These are phyloP conservation scores for Piprites chloris DNA, from an alignment of 2,113 vertebrate genomes.

Conservation along the genomic window DNA sequence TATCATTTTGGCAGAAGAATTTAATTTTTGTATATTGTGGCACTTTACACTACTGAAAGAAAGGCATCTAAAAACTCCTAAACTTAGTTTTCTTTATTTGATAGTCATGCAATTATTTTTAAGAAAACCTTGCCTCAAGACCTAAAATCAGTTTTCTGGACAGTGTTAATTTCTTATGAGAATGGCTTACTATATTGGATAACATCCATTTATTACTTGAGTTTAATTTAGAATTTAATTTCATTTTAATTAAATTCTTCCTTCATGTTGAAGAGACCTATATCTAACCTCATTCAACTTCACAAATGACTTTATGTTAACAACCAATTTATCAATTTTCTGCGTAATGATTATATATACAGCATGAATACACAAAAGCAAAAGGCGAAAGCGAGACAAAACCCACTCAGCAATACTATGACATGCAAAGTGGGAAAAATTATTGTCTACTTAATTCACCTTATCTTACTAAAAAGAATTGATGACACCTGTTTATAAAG, in stretches of 20 bases:
- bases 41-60: background rate
- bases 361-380: background rate
- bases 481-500: background rate
- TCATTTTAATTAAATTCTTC: conserved; percentile 53
- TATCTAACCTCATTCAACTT: conserved; percentile 2
- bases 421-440: background rate
- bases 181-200: background rate
- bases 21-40: background rate
- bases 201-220: conserved; percentile 26
- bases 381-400: background rate
- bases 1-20: background rate
- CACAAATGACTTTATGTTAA: conserved; percentile 39
- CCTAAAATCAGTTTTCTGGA: conserved; percentile 28
- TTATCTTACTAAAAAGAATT: background rate
- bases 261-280: conserved; percentile 3
- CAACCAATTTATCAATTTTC: conserved; percentile 15
- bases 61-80: background rate
- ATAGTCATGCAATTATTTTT: background rate
- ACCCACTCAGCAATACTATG: background rate
- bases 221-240: conserved; percentile 56
- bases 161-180: conserved; percentile 30
- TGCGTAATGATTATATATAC: background rate
- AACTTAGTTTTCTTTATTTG: background rate
- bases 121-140: conserved; percentile 26
- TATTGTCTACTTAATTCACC: background rate